Evolutionary conservation across 2,113 vertebrate species (phyloP), one percentile per base, ranked within the genome.

Genomic region (Plestiodon gilberti): DNA sequence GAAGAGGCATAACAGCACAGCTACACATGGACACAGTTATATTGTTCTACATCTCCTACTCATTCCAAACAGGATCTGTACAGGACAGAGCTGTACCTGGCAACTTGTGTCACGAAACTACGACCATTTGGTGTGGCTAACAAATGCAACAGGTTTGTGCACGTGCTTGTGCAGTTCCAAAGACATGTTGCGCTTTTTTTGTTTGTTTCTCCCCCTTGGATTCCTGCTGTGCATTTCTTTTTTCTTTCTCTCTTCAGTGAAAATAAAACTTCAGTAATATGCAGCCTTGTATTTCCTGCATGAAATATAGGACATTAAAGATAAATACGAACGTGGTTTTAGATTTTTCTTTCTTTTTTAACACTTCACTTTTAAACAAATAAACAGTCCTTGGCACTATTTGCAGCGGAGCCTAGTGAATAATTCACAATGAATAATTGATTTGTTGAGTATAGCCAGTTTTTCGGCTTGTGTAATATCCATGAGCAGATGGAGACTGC

Each of bases 381-480:
- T 93, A 95, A 94, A 95, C 92, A 92, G 86, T 93, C 91, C 93
- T 94, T 93, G 94, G 90, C 92, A 91, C 89, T 88, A 83, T 92
- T 94, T 89, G 73, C 89, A 93, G 91, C 89, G 92, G 87, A 93
- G 93, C 88, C 87, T 94, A 93, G 93, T 94, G 92, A 94, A 95
- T 95, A 94, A 95, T 95, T 95, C 93, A 94, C 94, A 94, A 94
- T 94, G 93, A 95, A 95, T 95, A 95, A 95, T 93, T 95, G 93
- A 95, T 95, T 94, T 93, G 93, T 92, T 95, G 91, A 93, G 93
- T 95, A 90, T 92, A 94, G 90, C 91, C 91, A 87, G 82, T 80
- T 90, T 61, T 91, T 92, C 73, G 38, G 78, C 48, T 87, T 87
- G 87, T 94, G 74, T 81, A 93, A 92, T 92, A 75, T 81, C 71